phyloP scores from a whole-genome alignment of 2,797 vertebrate genomes.

The Anisognathus igniventris region DNA sequence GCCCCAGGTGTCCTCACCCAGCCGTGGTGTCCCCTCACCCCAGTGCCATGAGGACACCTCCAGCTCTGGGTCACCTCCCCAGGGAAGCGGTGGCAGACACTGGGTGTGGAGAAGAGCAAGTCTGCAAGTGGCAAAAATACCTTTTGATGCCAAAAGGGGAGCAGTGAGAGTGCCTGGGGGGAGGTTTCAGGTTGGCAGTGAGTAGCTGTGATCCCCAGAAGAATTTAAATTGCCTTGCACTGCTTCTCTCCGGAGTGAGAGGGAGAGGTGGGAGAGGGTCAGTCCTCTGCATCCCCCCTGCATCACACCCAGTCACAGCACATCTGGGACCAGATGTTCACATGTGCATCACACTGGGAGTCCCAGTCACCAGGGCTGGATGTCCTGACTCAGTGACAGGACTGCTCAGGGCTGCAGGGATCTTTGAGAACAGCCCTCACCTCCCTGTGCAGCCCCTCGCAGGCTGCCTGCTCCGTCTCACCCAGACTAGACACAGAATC shows the following conservation, averaged over 20 bases:
- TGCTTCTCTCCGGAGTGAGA: fast-evolving
- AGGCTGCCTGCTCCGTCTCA: not conserved
- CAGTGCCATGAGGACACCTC: fast-evolving
- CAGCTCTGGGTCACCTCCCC: not conserved
- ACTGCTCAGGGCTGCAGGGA: fast-evolving
- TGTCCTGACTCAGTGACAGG: not conserved
- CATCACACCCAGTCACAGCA: not conserved
- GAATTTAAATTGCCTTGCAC: not conserved
- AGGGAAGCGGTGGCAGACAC: fast-evolving
- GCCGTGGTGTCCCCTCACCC: not conserved
- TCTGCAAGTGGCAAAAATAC: not conserved
- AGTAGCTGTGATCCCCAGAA: not conserved
- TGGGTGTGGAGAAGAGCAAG: not conserved
- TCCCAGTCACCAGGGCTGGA: fast-evolving
- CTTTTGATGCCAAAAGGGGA: not conserved
- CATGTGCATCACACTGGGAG: fast-evolving
- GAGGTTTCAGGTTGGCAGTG: not conserved
- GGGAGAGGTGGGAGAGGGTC: not conserved
- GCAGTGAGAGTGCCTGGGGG: not conserved
- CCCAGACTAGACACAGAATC: not conserved
- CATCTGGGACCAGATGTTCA: not conserved
- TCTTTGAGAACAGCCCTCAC: not conserved
- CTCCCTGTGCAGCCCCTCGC: not conserved
- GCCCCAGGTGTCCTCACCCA: fast-evolving
- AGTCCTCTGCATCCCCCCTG: not conserved